Conservation (phyloP, 2,797 vertebrate genomes). For the Australoheros facetus region DNA sequence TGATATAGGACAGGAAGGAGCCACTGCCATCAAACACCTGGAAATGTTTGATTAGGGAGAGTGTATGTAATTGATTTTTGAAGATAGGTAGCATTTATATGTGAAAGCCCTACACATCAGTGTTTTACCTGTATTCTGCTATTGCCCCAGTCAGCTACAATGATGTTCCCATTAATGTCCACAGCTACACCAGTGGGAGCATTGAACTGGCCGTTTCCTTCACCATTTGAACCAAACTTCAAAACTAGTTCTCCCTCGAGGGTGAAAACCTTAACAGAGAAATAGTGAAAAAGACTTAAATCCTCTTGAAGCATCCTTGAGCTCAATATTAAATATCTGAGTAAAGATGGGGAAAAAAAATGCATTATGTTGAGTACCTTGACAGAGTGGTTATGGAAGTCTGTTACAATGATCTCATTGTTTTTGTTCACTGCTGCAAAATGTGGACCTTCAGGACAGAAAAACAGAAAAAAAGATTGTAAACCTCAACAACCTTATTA, state of each 20-base stretch:
- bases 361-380: constrained; percentile 81
- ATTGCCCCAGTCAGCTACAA: constrained; percentile 98
- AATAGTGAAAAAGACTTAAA: not conserved
- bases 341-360: not conserved
- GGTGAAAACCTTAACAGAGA: constrained; percentile 88
- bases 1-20: constrained; percentile 98
- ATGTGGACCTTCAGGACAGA: constrained; percentile 88
- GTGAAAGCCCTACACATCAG: rapidly evolving
- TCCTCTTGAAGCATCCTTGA: not conserved
- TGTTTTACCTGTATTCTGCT: constrained; percentile 93
- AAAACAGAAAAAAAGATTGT: not conserved
- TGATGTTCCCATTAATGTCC: constrained; percentile 95
- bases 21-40: constrained; percentile 97
- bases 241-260: constrained; percentile 94
- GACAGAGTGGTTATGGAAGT: constrained; percentile 99
- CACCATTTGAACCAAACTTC: constrained; percentile 97
- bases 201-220: constrained; percentile 98
- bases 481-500: not conserved
- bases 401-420: constrained; percentile 99
- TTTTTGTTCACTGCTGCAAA: constrained; percentile 99
- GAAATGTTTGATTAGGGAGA: not conserved
- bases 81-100: not conserved
- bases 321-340: rapidly evolving
- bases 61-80: not conserved
- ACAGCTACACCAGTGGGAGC: constrained; percentile 97